Base-by-base conservation (phyloP, 2,113 vertebrate genomes). In the Phalacrocorax aristotelis region DNA sequence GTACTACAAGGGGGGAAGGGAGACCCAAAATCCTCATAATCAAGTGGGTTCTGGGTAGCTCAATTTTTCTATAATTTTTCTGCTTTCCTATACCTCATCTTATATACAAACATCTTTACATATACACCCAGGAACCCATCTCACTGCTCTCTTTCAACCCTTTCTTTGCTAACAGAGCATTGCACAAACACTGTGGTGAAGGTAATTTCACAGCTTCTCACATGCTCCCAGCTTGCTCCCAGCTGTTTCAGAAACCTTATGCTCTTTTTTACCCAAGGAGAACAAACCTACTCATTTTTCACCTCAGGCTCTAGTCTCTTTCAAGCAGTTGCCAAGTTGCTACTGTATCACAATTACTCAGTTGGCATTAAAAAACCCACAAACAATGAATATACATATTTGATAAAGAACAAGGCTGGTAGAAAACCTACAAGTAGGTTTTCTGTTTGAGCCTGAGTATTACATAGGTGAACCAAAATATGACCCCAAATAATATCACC, bases 171-270 rank as follows among this genome's bases (percentile, higher is more conserved):
- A 90, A 62, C 22, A 27, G 30, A 83, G 19, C 75, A 58, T 5
- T 80, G 44, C 58, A 76, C 58, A 69, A 72, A 66, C 34, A 21
- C 66, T 49, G 55, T 2, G 1, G 40, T 72, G 58, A 80, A 93
- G 76, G 36, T n/a, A 80, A 90, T 96, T 93, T 94, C 92, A 93
- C 71, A 83, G 75, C 66, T 88, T 44, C 75, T 90, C 58, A 57
- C 52, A 12, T 46, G 44, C 44, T 46, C 44, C 44, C 44, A 46
- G 44, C 44, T 36, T 62, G 79, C 32, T 85, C n/a, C 70, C 75
- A 91, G 48, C 62, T 87, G 61, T 62, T 87, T 74, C 58, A 80
- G 66, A 80, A 87, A 77, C 15, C 10, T 65, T 68, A 65, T 7
- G 42, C 30, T 83, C 29, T 87, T 80, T 91, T 74, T 74, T 25